Conservation (phyloP, 1,140 invertebrate genomes). For the Lordiphosa stackelbergi region DNA sequence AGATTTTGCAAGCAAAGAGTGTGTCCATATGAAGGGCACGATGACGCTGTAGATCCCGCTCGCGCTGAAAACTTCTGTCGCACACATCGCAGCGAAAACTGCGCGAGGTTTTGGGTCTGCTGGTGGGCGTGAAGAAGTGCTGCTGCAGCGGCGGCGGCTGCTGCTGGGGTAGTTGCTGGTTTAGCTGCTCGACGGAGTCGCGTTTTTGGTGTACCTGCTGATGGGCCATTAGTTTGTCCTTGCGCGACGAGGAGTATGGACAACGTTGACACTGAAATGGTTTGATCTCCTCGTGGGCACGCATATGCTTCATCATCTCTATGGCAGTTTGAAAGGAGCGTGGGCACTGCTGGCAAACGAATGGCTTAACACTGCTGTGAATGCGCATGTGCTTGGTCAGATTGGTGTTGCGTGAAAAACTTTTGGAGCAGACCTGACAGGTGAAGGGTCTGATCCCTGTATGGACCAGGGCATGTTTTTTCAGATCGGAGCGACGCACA, state of each 20-base stretch:
- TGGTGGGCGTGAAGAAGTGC: neutral
- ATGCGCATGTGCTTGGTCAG: conserved; percentile 90
- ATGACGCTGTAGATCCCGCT: conserved; percentile 82
- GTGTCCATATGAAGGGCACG: conserved; percentile 72
- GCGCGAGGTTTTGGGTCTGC: conserved; percentile 29
- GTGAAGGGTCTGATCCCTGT: conserved; percentile 84
- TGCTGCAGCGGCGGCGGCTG: conserved; percentile 24
- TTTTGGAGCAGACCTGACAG: conserved; percentile 81
- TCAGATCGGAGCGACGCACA: conserved; percentile 81
- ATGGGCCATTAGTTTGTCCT: conserved; percentile 81
- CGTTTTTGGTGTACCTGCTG: conserved; percentile 79
- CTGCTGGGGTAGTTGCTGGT: conserved; percentile 34
- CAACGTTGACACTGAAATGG: conserved; percentile 84
- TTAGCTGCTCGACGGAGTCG: conserved; percentile 50
- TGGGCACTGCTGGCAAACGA: conserved; percentile 85
- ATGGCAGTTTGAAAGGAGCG: conserved; percentile 85
- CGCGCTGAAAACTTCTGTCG: conserved; percentile 81
- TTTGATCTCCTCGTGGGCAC: conserved; percentile 85
- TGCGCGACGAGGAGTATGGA: conserved; percentile 82
- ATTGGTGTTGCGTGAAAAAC: conserved; percentile 77
- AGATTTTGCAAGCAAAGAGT: conserved; percentile 78
- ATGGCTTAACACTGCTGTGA: conserved; percentile 83
- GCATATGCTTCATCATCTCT: conserved; percentile 83
- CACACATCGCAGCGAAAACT: conserved; percentile 80
- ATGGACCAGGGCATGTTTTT: conserved; percentile 85